Conservation (phyloP, 1,140 invertebrate species). For the Leptestheria dahalacensis region DNA sequence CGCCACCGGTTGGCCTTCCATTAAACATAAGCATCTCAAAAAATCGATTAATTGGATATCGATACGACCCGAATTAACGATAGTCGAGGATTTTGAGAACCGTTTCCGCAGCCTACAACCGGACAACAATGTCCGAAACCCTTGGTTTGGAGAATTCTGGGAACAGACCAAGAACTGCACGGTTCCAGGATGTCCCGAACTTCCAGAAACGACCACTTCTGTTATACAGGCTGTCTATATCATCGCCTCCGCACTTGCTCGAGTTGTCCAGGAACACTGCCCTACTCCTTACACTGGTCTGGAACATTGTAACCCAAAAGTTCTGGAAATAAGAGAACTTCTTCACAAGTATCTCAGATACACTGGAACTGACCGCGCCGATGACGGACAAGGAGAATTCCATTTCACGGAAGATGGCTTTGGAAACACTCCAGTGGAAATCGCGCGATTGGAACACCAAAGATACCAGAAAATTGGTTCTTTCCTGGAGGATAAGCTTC, state of each 20-base stretch:
- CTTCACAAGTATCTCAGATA: constrained; percentile 24
- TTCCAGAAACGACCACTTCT: constrained; percentile 28
- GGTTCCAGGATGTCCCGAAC: constrained; percentile 18
- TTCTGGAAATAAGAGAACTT: constrained; percentile 12
- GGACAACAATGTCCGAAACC: constrained; percentile 27
- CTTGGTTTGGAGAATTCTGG: constrained; percentile 32
- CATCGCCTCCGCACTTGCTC: constrained; percentile 24
- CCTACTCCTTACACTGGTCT: constrained; percentile 17
- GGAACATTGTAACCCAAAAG: background rate
- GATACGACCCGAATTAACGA: constrained; percentile 15
- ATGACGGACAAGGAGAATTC: constrained; percentile 24
- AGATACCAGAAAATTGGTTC: background rate
- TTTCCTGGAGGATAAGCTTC: background rate
- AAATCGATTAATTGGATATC: background rate
- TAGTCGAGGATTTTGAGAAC: constrained; percentile 21
- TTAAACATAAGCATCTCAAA: background rate
- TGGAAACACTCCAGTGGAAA: constrained; percentile 29
- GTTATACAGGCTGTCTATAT: constrained; percentile 28
- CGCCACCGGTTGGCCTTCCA: constrained; percentile 11
- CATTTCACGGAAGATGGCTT: constrained; percentile 28
- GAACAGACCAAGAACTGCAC: constrained; percentile 23
- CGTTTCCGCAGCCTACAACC: constrained; percentile 24
- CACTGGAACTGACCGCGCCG: constrained; percentile 24
- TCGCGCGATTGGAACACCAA: constrained; percentile 21
- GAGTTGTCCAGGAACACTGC: constrained; percentile 23